Evolutionary conservation across 2,113 vertebrate genomes (phyloP).

Genomic region (Plotosus lineatus): DNA sequence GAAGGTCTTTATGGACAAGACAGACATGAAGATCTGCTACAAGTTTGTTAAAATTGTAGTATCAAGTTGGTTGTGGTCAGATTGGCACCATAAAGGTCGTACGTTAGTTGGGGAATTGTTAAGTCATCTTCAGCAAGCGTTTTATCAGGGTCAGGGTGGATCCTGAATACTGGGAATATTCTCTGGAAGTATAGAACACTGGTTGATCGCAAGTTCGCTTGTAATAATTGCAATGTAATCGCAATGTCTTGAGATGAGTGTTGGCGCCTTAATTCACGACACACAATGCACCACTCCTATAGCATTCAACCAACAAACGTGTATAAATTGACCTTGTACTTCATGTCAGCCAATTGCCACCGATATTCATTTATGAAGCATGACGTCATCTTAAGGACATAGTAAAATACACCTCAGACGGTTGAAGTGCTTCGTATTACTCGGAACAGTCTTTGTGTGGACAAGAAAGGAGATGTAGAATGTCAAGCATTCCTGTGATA

Average conservation of each 20-base stretch:
- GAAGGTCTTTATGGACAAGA: neutral
- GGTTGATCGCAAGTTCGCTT: too few relatives aligned
- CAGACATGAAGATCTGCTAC: neutral
- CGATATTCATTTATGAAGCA: neutral
- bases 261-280: too few relatives aligned
- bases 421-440: neutral
- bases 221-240: too few relatives aligned
- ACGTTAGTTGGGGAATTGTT: too few relatives aligned
- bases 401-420: neutral
- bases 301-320: neutral
- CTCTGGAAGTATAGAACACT: too few relatives aligned
- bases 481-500: neutral
- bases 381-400: neutral
- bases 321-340: neutral
- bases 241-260: too few relatives aligned
- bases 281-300: neutral
- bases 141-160: too few relatives aligned
- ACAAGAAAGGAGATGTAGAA: neutral
- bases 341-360: neutral
- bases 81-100: neutral
- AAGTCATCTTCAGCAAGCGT: too few relatives aligned
- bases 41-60: neutral
- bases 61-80: neutral
- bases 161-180: too few relatives aligned
- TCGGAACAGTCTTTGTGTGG: neutral